These are phyloP conservation scores for Halichoeres trimaculatus DNA, from an alignment of 2,113 vertebrate genomes.

Conservation along the genomic window DNA sequence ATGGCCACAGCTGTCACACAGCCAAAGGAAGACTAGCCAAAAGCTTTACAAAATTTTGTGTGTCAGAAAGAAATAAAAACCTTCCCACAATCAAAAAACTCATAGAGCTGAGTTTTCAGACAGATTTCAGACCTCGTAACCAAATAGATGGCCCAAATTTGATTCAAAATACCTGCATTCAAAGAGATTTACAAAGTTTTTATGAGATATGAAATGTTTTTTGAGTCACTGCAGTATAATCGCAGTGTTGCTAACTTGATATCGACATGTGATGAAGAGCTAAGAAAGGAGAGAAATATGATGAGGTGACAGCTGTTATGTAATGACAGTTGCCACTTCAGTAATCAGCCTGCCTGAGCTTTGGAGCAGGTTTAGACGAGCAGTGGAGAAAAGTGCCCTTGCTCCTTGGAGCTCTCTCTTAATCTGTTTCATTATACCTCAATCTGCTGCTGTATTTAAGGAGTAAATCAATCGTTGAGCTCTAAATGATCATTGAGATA, in stretches of 20 bases:
- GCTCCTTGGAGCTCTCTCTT: not conserved
- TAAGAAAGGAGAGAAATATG: conserved; percentile 60
- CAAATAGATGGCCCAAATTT: not conserved
- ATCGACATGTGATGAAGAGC: conserved; percentile 39
- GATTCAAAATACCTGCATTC: not conserved
- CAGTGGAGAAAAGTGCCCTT: conserved; percentile 28
- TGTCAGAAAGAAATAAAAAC: no score
- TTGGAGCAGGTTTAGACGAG: conserved; percentile 33
- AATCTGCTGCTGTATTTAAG: not conserved
- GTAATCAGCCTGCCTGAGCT: conserved; percentile 66
- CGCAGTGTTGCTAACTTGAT: not conserved
- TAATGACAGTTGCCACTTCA: conserved; percentile 62
- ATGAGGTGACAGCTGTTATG: conserved; percentile 69
- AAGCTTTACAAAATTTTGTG: no score
- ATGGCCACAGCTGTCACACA: no score
- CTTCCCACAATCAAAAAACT: no score
- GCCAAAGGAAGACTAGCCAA: no score
- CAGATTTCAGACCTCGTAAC: no score
- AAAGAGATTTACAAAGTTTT: not conserved
- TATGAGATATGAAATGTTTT: not conserved
- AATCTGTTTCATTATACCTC: not conserved
- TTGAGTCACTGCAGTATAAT: conserved; percentile 6
- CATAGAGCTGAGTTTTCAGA: no score
- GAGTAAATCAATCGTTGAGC: not conserved
- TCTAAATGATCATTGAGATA: not conserved